Evolutionary conservation across 2,797 vertebrate genomes (phyloP), one percentile per base, ranked within the genome.

Genomic region (Oreortyx pictus): DNA sequence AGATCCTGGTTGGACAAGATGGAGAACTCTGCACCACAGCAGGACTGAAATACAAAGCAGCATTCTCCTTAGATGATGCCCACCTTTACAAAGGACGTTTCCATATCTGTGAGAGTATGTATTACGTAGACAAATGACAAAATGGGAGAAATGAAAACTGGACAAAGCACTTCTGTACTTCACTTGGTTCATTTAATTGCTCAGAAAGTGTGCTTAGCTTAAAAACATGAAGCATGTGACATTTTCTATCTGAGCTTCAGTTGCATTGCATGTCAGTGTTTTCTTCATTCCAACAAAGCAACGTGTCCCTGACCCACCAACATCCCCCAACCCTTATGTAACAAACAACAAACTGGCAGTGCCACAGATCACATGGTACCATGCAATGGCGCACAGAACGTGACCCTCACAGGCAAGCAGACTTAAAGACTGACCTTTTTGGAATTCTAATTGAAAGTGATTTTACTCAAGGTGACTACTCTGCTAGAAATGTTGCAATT

Each of bases 181-280:
- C 24, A 39, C 39, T 50, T 66, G 14, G 19, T 72, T 35, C 24
- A 66, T 62, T 41, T 56, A 60, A 56, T 33, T 2, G 4, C 67
- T 54, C 14, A 31, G 47, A 47, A 81, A 80, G 33, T 11, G 5
- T 29, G 52, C 14, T 78, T 39, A 29, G 44, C 41, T 50, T 52
- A 59, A 72, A 66, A 76, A 72, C 0, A 0, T 11, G 37, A 13
- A 41, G 27, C 24, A 25, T 2, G 3, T 18, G 33, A 11, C 29
- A 23, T 71, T 41, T 90, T 56, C 84, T 65, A 29, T 33, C 64
- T 68, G 60, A 84, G 43, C 33, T 72, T 37, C 54, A 81, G 20
- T 0, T 49, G 49, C 33, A 9, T 62, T 86, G 62, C 16, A 52
- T 25, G n/a, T 41, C n/a, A 37, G 5, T 67, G 17, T 62, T 82